Evolutionary conservation across 2,888 invertebrate species (phyloP), one percentile per base, ranked within the genome.

Genomic region (Clunio marinus): DNA sequence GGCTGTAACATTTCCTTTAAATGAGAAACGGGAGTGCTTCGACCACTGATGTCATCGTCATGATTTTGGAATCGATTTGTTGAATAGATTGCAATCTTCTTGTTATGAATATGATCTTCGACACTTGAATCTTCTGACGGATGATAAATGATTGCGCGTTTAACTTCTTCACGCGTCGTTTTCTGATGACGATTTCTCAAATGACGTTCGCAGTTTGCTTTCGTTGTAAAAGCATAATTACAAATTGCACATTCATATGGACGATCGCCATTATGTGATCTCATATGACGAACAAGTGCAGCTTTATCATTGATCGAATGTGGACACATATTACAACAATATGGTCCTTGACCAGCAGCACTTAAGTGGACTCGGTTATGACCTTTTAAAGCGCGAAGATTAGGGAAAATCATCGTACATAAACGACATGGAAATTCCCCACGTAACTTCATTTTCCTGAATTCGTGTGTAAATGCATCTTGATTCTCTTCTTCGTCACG

Each of bases 171-270:
- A 68, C 93, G 84, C 1, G 89, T 88, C 1, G 87, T 84, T 77
- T 93, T 93, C 0, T 89, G 88, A 75, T 96, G 96, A 24, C 94
- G 85, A 77, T 96, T 96, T 71, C 95, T 83, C 73, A 96, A 83
- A 77, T 97, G 96, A 4, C 96, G 83, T 79, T 97, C 96, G 77
- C 97, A 97, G 76, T 97, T 96, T 1, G 96, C 96, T 80, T 96
- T 96, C 0, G 96, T 96, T 25, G 96, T 96, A 78, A 97, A 97
- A 1, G 96, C 95, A 75, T 93, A 96, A 75, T 93, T 93, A 78
- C 97, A 97, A n/a, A 96, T 84, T 0, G 89, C 87, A 75, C 96
- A 97, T 77, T 95, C 93, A 76, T 93, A 96, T 0, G 96, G 96
- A 10, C 96, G 83, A 74, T 96, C 96, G 0, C 96, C 96, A 75